Evolutionary conservation across 1,140 invertebrate species (phyloP).

Genomic region (Drosophila lacteicornis): DNA sequence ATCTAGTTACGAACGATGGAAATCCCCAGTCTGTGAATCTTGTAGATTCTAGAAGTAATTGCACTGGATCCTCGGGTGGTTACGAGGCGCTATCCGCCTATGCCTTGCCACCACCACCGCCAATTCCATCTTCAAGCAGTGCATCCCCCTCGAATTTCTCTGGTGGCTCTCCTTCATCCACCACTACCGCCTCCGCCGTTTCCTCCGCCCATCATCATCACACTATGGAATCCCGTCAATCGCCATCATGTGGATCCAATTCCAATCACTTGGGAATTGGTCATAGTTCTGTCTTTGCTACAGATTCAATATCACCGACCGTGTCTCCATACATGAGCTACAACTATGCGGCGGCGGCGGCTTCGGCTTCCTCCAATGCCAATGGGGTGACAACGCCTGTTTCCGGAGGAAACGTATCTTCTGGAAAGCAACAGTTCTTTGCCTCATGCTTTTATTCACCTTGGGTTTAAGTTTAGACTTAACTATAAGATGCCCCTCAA

Average conservation of each 20-base stretch:
- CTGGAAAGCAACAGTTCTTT: slow-evolving; percentile 79
- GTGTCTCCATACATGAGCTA: slow-evolving; percentile 73
- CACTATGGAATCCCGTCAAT: slow-evolving; percentile 44
- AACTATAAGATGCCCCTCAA: slow-evolving; percentile 1
- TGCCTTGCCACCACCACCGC: slow-evolving; percentile 54
- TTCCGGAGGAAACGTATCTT: slow-evolving; percentile 29
- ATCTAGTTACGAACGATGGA: slow-evolving; percentile 35
- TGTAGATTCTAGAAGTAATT: slow-evolving; percentile 17
- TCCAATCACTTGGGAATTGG: slow-evolving; percentile 46
- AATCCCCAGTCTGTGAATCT: slow-evolving; percentile 24
- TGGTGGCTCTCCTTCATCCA: slow-evolving; percentile 10
- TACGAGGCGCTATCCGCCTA: slow-evolving; percentile 64
- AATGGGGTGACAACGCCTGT: background rate
- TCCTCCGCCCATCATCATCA: slow-evolving; percentile 29
- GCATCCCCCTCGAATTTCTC: slow-evolving; percentile 18
- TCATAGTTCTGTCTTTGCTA: slow-evolving; percentile 38
- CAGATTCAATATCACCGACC: slow-evolving; percentile 45
- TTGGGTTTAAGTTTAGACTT: slow-evolving; percentile 62
- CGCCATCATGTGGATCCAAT: slow-evolving; percentile 43
- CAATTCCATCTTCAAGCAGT: slow-evolving; percentile 19
- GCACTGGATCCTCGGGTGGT: slow-evolving; percentile 32
- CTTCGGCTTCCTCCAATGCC: slow-evolving; percentile 34
- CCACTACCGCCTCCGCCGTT: slow-evolving; percentile 13
- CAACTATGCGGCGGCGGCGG: slow-evolving; percentile 61
- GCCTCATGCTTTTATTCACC: slow-evolving; percentile 83